Percentiles rank a stretch among this genome's conserved stretches.
Evolutionary conservation across 2,797 vertebrate genomes (phyloP).

Genomic region (Pelobates cultripes): DNA sequence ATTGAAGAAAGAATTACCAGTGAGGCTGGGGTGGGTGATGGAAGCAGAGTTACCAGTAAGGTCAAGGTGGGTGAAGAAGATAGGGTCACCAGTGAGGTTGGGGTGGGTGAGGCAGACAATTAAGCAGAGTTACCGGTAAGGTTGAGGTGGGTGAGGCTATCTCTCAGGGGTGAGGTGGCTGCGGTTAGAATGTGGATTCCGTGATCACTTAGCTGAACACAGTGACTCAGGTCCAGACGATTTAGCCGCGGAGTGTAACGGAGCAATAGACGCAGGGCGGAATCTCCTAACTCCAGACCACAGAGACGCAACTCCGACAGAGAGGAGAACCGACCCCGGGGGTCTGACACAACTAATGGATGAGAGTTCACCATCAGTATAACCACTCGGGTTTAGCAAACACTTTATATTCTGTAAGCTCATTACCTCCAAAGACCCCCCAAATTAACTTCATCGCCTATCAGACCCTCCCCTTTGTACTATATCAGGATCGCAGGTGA

Average conservation of each 20-base stretch:
- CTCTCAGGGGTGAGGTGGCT: constrained; percentile 80
- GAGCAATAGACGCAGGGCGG: constrained; percentile 44
- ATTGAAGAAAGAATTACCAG: too few species aligned
- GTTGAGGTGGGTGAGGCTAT: constrained; percentile 84
- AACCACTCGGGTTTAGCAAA: not conserved
- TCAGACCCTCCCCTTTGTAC: too few species aligned
- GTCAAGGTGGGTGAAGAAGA: too few species aligned
- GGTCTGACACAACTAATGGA: constrained; percentile 26
- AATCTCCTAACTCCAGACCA: constrained; percentile 24
- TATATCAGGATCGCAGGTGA: too few species aligned
- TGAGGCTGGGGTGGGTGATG: too few species aligned
- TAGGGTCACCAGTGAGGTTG: too few species aligned
- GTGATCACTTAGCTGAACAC: constrained; percentile 83
- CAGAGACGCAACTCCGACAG: constrained; percentile 42
- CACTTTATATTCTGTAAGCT: too few species aligned
- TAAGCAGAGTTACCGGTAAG: constrained; percentile 75
- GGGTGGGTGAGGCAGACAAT: too few species aligned
- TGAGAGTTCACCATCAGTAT: not conserved
- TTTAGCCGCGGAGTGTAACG: constrained; percentile 84
- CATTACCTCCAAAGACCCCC: too few species aligned
- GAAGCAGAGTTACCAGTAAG: too few species aligned
- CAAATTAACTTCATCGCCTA: too few species aligned
- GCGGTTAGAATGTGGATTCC: constrained; percentile 82
- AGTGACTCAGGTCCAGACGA: constrained; percentile 87
- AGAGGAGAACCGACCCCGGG: constrained; percentile 38